Percentiles rank a stretch among this genome's conserved stretches.
These are phyloP conservation scores for Lasioglossum vierecki DNA, from an alignment of 2,888 invertebrate genomes.

Conservation along the genomic window DNA sequence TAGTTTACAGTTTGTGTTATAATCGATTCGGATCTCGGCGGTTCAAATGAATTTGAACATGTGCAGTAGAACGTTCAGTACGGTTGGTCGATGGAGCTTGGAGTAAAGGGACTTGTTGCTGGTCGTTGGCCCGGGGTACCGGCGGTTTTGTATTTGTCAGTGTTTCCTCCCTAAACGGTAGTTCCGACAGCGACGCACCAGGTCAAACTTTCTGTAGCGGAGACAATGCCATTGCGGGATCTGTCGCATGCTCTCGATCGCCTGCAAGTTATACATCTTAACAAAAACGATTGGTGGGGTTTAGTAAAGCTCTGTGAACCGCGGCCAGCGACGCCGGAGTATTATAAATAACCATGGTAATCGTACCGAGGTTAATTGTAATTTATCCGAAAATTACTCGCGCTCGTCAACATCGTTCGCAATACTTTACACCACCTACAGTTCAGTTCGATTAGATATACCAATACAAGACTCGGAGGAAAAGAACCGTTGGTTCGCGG, in stretches of 20 bases:
- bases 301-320: conserved; percentile 37
- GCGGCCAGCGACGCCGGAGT: background rate
- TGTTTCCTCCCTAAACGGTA: conserved; percentile 87
- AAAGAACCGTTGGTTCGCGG: conserved; percentile 56
- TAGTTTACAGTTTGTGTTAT: background rate
- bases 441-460: conserved; percentile 58
- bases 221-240: conserved; percentile 94
- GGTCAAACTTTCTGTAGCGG: conserved; percentile 91
- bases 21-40: background rate
- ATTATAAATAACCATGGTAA: conserved; percentile 20
- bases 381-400: background rate
- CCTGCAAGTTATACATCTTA: conserved; percentile 84
- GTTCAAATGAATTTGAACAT: conserved; percentile 58
- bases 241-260: conserved; percentile 90
- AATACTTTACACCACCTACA: conserved; percentile 46
- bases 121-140: conserved; percentile 44
- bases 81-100: conserved; percentile 66
- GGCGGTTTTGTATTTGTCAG: conserved; percentile 80
- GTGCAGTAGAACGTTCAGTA: conserved; percentile 65
- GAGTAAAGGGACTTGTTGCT: conserved; percentile 59
- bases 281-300: conserved; percentile 56
- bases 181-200: conserved; percentile 91
- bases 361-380: conserved; percentile 9
- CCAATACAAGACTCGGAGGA: conserved; percentile 43
- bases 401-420: conserved; percentile 44